Conservation (phyloP, 2,113 vertebrate genomes). For the Anseranas semipalmata region DNA sequence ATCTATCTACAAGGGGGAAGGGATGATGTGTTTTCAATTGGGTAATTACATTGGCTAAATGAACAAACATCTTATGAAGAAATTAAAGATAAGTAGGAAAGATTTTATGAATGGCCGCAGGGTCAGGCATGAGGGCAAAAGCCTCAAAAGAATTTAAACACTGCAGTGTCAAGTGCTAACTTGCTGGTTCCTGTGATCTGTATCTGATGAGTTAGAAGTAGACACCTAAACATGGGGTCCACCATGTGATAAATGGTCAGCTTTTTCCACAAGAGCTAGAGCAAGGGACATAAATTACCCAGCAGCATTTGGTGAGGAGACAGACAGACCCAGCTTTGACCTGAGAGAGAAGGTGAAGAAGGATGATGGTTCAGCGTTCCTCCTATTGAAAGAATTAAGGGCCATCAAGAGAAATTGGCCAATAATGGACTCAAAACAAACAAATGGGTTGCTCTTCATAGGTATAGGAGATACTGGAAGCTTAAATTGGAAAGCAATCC, state of each 20-base stretch:
- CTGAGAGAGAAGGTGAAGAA: neutral
- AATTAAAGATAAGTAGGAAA: neutral
- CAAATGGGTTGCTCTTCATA: neutral
- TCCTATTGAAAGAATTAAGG: neutral
- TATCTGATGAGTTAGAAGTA: neutral
- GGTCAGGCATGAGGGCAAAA: neutral
- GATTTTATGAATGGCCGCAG: neutral
- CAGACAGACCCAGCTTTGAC: fast-evolving
- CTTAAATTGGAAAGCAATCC: neutral
- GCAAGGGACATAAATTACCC: neutral
- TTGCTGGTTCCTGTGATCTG: neutral
- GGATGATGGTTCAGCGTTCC: neutral
- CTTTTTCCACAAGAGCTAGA: neutral
- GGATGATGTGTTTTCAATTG: neutral
- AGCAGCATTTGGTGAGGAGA: neutral
- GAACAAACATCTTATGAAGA: neutral
- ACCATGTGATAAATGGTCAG: neutral
- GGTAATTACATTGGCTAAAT: neutral
- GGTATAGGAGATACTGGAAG: neutral
- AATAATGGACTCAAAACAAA: neutral
- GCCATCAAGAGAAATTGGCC: neutral
- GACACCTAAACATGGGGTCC: neutral
- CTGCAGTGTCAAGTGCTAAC: neutral
- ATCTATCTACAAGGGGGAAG: neutral
- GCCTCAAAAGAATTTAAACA: neutral